Base-by-base conservation (phyloP, 2,113 vertebrate species). In the Clarias batrachus region DNA sequence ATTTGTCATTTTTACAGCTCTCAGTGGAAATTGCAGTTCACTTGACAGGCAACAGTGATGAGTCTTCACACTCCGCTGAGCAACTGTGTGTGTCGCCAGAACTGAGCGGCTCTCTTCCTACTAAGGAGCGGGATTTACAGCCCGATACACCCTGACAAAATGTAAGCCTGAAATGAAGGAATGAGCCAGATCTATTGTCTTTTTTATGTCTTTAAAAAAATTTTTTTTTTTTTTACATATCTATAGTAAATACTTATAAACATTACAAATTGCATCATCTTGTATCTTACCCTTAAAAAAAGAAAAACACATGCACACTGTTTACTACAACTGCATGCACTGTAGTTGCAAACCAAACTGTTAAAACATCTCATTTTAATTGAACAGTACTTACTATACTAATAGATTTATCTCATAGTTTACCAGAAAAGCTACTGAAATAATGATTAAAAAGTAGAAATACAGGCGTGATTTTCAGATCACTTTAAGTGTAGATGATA, bases 1-100 rank as follows among this genome's bases (percentile, higher is more conserved):
- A 59, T 30, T 59, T 30, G 76, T 57, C 74, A 78, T 78, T 78
- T 78, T 78, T 78, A 78, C 8, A 78, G 76, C 52, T 52, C 6
- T 41, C 71, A 33, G 30, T 33, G 30, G 30, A 33, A 33, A 33
- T 33, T 33, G 30, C 30, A 33, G 30, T 33, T 33, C 30, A 33
- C 30, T 33, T 33, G 30, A 33, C 30, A 33, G 30, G 30, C 30
- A 33, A 33, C 30, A 33, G 30, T 60, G 30, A 80, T 33, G n/a
- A 79, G 56, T 21, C 17, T 80, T 60, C 17, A 80, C 56, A 80
- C 27, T 21, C 30, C 37, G 30, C 23, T 37, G 17, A 80, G 78
- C 78, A 60, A 41, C 57, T 62, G 33, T 62, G 57, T 41, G 11
- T 41, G 27, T 6, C 25, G 41, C 11, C 14, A 33, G 60, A n/a